Conservation (phyloP, 2,888 invertebrate genomes). For the Hirtodrosophila duncani region DNA sequence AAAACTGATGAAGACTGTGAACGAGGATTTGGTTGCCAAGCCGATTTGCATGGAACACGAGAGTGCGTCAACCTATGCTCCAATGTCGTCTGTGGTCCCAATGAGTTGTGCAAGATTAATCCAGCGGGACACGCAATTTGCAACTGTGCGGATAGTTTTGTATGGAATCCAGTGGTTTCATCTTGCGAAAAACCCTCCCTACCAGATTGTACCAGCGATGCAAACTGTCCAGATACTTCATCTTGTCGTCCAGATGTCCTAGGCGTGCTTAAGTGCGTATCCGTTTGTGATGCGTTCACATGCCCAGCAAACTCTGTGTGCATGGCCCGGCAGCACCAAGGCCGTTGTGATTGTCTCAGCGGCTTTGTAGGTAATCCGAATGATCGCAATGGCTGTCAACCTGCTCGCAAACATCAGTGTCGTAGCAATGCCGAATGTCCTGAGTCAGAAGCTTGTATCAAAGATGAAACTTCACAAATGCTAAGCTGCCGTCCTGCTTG, state of each 20-base stretch:
- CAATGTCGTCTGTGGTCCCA: slow-evolving; percentile 88
- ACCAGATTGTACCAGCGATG: slow-evolving; percentile 86
- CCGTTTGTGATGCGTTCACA: slow-evolving; percentile 88
- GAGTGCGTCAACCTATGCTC: slow-evolving; percentile 89
- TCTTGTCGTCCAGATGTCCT: slow-evolving; percentile 90
- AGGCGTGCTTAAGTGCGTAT: slow-evolving; percentile 89
- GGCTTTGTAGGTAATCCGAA: slow-evolving; percentile 94
- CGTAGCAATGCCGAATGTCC: slow-evolving; percentile 88
- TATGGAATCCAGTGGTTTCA: slow-evolving; percentile 91
- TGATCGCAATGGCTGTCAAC: slow-evolving; percentile 91
- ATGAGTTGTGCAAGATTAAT: slow-evolving; percentile 88
- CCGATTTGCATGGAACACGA: slow-evolving; percentile 82
- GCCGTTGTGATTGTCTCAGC: slow-evolving; percentile 89
- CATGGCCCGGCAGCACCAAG: slow-evolving; percentile 84
- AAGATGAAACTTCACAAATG: slow-evolving; percentile 80
- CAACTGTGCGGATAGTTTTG: slow-evolving; percentile 86
- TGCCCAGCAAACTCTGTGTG: slow-evolving; percentile 92
- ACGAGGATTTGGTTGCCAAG: slow-evolving; percentile 84
- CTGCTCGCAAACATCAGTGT: slow-evolving; percentile 86
- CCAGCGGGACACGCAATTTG: slow-evolving; percentile 85
- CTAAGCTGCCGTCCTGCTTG: slow-evolving; percentile 88
- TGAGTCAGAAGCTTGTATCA: slow-evolving; percentile 88
- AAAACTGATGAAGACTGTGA: slow-evolving; percentile 85
- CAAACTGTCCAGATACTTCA: slow-evolving; percentile 84
- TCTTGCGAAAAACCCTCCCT: slow-evolving; percentile 91